Evolutionary conservation across 2,888 invertebrate genomes (phyloP).

Genomic region (Augiades crinisus): DNA sequence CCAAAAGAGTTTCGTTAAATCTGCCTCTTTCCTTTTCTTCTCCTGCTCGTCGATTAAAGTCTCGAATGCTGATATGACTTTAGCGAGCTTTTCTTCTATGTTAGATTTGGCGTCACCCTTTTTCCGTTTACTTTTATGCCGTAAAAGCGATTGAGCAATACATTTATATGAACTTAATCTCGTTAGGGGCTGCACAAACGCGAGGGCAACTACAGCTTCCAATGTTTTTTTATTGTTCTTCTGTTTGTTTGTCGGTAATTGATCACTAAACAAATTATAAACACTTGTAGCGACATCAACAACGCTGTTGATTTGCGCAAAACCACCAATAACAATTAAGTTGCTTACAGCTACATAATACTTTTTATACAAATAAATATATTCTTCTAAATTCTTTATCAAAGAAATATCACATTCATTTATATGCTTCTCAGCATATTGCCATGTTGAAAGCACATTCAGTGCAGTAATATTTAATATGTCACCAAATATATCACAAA

Average conservation of each 20-base stretch:
- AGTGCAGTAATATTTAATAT: slow-evolving; percentile 85
- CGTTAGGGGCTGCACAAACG: slow-evolving; percentile 83
- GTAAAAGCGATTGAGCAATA: slow-evolving; percentile 80
- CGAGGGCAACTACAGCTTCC: slow-evolving; percentile 81
- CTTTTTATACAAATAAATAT: slow-evolving; percentile 85
- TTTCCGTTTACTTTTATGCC: slow-evolving; percentile 69
- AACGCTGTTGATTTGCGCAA: slow-evolving; percentile 83
- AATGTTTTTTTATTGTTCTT: slow-evolving; percentile 78
- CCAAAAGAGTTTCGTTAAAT: slow-evolving; percentile 88
- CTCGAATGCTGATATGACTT: slow-evolving; percentile 83
- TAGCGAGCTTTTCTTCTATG: slow-evolving; percentile 78
- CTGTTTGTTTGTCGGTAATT: slow-evolving; percentile 76
- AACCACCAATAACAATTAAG: slow-evolving; percentile 87
- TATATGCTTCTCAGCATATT: slow-evolving; percentile 85
- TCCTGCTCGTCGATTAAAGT: slow-evolving; percentile 84
- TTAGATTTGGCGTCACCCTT: slow-evolving; percentile 60
- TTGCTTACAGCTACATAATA: slow-evolving; percentile 88
- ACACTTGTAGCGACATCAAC: slow-evolving; percentile 82
- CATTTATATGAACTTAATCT: slow-evolving; percentile 83
- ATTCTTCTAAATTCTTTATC: slow-evolving; percentile 86
- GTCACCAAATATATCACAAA: slow-evolving; percentile 85
- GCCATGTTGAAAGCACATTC: slow-evolving; percentile 85
- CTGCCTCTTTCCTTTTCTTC: slow-evolving; percentile 83
- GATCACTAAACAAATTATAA: slow-evolving; percentile 80
- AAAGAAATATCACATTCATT: slow-evolving; percentile 85